These are phyloP conservation scores for Yponomeuta cagnagella DNA, from an alignment of 2,888 invertebrate genomes.

Conservation along the genomic window DNA sequence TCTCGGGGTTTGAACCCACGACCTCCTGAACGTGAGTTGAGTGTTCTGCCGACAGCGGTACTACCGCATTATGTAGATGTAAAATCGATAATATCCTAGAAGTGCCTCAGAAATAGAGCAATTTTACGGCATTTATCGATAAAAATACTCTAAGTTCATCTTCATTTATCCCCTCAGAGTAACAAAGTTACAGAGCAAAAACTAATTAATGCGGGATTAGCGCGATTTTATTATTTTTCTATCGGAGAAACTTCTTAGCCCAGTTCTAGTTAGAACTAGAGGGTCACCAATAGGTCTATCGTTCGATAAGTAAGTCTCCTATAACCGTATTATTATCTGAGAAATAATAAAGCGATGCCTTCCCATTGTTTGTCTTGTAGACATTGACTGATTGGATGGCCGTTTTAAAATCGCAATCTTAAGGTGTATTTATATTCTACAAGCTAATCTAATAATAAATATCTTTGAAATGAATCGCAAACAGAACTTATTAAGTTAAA, in stretches of 20 bases:
- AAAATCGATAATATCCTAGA: neutral
- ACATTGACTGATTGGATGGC: neutral
- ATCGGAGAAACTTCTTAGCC: too few relatives aligned
- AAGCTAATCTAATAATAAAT: neutral
- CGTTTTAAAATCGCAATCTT: neutral
- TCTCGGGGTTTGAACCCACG: too few relatives aligned
- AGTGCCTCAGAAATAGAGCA: too few relatives aligned
- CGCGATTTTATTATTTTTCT: neutral
- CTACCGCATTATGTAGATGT: neutral
- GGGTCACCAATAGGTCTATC: neutral
- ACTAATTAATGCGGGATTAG: neutral
- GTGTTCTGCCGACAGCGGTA: too few relatives aligned
- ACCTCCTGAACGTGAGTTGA: too few relatives aligned
- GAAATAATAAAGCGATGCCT: neutral
- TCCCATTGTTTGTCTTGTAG: neutral
- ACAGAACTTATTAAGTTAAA: too few relatives aligned
- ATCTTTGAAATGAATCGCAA: too few relatives aligned
- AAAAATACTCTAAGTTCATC: neutral
- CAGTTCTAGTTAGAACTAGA: too few relatives aligned
- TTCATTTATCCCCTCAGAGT: neutral
- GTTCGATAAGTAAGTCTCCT: neutral
- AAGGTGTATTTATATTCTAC: neutral
- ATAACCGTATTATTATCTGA: neutral
- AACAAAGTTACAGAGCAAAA: neutral
- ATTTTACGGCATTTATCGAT: too few relatives aligned